Conservation (phyloP, 2,797 vertebrate species). For the Limosa lapponica region DNA sequence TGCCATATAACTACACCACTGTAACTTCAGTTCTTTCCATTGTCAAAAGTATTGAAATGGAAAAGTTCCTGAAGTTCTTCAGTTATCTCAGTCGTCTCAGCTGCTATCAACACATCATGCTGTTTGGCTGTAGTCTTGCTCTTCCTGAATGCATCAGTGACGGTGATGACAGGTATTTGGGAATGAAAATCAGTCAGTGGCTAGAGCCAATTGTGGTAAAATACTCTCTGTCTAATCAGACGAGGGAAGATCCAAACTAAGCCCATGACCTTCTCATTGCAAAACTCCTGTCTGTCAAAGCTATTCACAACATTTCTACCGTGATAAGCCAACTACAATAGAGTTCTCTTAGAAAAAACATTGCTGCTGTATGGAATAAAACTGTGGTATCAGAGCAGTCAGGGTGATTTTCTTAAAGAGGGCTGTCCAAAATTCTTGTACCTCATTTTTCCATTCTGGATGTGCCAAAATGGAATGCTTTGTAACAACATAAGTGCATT, state of each 20-base stretch:
- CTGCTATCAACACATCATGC: conserved; percentile 94
- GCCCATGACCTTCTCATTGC: background rate
- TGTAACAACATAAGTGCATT: background rate
- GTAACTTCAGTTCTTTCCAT: conserved; percentile 79
- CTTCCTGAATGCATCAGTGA: conserved; percentile 87
- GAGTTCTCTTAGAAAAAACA: background rate
- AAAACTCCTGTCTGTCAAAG: background rate
- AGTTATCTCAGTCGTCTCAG: conserved; percentile 88
- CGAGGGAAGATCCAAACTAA: background rate
- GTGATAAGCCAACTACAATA: background rate
- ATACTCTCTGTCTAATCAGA: conserved; percentile 35
- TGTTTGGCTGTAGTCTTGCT: conserved; percentile 92
- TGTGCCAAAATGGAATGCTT: background rate
- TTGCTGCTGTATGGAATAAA: background rate
- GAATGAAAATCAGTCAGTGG: conserved; percentile 20
- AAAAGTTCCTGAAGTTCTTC: conserved; percentile 93
- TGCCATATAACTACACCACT: conserved; percentile 89
- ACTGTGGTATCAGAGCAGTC: background rate
- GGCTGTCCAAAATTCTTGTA: background rate
- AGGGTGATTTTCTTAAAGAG: background rate
- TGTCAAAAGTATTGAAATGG: conserved; percentile 86
- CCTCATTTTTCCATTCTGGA: background rate
- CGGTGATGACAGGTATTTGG: conserved; percentile 83
- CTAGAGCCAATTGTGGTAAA: conserved; percentile 33
- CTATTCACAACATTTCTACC: background rate